Conservation (phyloP, 2,113 vertebrate genomes). For the Hucho hucho region DNA sequence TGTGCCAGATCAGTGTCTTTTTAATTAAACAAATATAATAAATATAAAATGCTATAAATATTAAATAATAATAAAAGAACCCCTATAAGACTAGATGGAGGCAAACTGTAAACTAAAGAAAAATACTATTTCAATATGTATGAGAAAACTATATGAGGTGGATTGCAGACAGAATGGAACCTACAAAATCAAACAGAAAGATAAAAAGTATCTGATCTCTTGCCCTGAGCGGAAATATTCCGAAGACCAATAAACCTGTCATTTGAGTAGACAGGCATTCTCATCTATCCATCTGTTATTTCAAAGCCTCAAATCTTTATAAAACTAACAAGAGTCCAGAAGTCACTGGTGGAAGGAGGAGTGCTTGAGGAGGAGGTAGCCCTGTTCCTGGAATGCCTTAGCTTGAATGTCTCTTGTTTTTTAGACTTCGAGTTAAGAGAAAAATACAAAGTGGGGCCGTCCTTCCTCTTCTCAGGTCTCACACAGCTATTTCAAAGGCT, state of each 20-base stretch:
- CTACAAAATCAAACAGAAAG: constrained; percentile 32
- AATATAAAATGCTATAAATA: constrained; percentile 72
- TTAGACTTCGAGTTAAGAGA: constrained; percentile 35
- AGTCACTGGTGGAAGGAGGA: constrained; percentile 31
- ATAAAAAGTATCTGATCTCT: constrained; percentile 46
- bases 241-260: neutral
- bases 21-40: constrained; percentile 63
- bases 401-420: constrained; percentile 18
- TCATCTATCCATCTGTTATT: constrained; percentile 14
- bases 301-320: constrained; percentile 1
- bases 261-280: constrained; percentile 17
- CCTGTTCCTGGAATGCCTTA: constrained; percentile 39
- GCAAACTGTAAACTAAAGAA: constrained; percentile 19
- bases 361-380: constrained; percentile 44
- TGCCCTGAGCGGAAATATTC: constrained; percentile 64
- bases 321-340: constrained; percentile 43
- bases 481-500: neutral
- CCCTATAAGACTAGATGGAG: constrained; percentile 57
- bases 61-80: constrained; percentile 28
- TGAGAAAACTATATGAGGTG: constrained; percentile 26
- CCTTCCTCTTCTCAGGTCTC: neutral
- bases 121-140: constrained; percentile 43
- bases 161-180: neutral
- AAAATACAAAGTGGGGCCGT: constrained; percentile 2
- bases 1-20: constrained; percentile 24